These are phyloP conservation scores for Phodopus roborovskii DNA, from an alignment of 2,113 vertebrate species.

Conservation along the genomic window DNA sequence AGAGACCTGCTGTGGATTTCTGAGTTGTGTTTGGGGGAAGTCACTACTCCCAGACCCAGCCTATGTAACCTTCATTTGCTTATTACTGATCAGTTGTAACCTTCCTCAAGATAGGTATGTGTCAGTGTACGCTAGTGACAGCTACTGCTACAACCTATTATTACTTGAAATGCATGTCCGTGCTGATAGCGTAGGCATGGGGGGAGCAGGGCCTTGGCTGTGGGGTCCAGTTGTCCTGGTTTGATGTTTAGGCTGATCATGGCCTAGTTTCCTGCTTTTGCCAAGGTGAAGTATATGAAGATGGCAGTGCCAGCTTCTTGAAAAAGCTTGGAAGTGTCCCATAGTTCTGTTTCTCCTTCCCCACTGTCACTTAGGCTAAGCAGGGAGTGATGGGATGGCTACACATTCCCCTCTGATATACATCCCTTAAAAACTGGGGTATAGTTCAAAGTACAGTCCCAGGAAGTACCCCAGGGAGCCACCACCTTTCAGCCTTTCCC, in stretches of 20 bases:
- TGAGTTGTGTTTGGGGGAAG: background rate
- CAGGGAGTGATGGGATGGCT: background rate
- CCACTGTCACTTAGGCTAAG: background rate
- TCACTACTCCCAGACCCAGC: background rate
- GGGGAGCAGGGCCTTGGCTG: background rate
- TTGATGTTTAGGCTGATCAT: background rate
- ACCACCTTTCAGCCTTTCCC: background rate
- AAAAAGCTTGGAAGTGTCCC: background rate
- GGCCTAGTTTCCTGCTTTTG: background rate
- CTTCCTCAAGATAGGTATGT: slow-evolving; percentile 34
- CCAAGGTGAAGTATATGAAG: background rate
- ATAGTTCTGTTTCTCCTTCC: background rate
- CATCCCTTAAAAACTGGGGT: background rate
- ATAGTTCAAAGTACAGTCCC: background rate
- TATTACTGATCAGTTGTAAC: background rate
- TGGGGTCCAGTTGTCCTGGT: background rate
- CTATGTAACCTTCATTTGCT: background rate
- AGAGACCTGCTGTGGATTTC: background rate
- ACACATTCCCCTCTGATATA: background rate
- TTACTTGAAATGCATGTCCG: background rate
- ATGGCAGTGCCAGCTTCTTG: background rate
- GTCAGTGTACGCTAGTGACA: background rate
- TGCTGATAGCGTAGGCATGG: background rate
- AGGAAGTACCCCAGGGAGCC: background rate
- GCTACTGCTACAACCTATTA: slow-evolving; percentile 48